Conservation (phyloP, 2,888 invertebrate species). For the Sesia apiformis region DNA sequence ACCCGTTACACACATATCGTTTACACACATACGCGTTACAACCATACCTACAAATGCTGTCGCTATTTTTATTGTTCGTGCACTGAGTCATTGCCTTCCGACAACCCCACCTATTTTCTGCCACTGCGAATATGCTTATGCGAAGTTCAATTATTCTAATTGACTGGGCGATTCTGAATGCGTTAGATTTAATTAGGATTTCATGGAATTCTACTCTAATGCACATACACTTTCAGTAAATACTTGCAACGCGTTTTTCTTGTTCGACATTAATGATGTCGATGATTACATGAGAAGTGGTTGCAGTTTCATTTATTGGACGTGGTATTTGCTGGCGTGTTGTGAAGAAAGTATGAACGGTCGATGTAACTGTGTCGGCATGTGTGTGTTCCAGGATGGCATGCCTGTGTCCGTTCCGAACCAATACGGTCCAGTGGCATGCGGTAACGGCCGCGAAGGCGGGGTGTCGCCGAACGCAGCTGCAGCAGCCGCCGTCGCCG, state of each 20-base stretch:
- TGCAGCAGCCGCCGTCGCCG: slow-evolving; percentile 88
- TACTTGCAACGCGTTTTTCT: no score
- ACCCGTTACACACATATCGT: no score
- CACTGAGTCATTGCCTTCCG: background rate
- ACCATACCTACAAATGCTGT: no score
- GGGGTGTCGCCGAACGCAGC: slow-evolving; percentile 78
- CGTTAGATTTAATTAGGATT: slow-evolving; percentile 9
- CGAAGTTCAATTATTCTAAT: slow-evolving; percentile 15
- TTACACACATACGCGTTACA: no score
- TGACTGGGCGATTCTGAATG: background rate
- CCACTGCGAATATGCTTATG: slow-evolving; percentile 42
- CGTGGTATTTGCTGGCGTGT: background rate
- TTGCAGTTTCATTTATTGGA: background rate
- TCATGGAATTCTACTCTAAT: slow-evolving; percentile 3
- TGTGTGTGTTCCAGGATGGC: slow-evolving; percentile 75
- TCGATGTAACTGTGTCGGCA: slow-evolving; percentile 10
- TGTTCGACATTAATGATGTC: background rate
- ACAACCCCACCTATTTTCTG: slow-evolving; percentile 7
- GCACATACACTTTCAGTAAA: background rate
- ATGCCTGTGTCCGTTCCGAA: slow-evolving; percentile 59
- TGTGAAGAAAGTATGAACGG: background rate
- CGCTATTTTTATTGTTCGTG: no score
- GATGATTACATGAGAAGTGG: background rate
- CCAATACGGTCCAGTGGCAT: slow-evolving; percentile 73
- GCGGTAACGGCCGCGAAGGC: slow-evolving; percentile 72